Evolutionary conservation across 2,797 vertebrate genomes (phyloP).

Genomic region (Thunnus albacares): DNA sequence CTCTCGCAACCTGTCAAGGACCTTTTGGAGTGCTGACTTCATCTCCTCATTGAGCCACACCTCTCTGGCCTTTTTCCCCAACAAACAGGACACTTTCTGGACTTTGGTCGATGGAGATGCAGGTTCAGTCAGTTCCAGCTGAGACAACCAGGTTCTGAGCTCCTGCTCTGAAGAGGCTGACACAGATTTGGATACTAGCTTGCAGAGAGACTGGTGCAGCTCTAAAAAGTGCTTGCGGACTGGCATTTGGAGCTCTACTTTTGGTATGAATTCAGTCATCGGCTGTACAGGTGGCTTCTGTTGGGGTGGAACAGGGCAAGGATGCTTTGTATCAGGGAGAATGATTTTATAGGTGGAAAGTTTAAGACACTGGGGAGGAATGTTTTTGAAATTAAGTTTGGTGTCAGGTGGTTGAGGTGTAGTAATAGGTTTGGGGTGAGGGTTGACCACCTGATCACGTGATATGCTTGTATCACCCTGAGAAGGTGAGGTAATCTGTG

Average conservation of each 20-base stretch:
- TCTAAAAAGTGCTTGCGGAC: conserved; percentile 85
- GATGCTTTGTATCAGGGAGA: conserved; percentile 69
- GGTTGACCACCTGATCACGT: conserved; percentile 30
- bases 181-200: conserved; percentile 84
- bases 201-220: conserved; percentile 89
- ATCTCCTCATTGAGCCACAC: conserved; percentile 89
- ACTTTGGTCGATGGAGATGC: conserved; percentile 72
- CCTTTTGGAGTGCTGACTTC: conserved; percentile 77
- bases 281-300: conserved; percentile 37
- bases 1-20: conserved; percentile 87
- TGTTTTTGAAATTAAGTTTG: conserved; percentile 69
- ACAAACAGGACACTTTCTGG: conserved; percentile 78
- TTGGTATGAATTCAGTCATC: conserved; percentile 17
- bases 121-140: conserved; percentile 52
- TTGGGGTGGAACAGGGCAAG: not conserved
- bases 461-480: not conserved
- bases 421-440: conserved; percentile 38
- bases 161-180: conserved; percentile 84
- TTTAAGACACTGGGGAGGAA: conserved; percentile 81
- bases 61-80: conserved; percentile 82
- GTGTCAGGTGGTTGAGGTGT: conserved; percentile 21
- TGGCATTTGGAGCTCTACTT: conserved; percentile 22
- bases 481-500: conserved; percentile 20
- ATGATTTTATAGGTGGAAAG: conserved; percentile 79
- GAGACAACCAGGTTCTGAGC: conserved; percentile 87